phyloP scores from a whole-genome alignment of 2,888 invertebrate genomes.

The Leptinotarsa rubiginosa region DNA sequence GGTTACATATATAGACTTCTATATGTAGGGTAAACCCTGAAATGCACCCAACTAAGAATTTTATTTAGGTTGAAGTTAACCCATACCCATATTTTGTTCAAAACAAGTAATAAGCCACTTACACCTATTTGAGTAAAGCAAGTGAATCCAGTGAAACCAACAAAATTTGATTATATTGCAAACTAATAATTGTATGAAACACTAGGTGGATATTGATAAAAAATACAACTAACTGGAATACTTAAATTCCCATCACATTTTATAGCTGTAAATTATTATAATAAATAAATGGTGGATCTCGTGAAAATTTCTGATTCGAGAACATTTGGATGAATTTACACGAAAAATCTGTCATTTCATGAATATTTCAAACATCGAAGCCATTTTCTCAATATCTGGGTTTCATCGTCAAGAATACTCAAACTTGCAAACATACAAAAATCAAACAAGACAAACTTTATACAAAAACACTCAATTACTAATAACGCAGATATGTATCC shows the following conservation, averaged over 20 bases:
- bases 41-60: conserved; percentile 28
- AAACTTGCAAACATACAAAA: conserved; percentile 11
- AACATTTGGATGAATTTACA: background rate
- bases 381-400: background rate
- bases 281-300: conserved; percentile 14
- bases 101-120: conserved; percentile 7
- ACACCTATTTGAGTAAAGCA: background rate
- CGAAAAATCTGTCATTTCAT: background rate
- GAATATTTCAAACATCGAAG: background rate
- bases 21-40: conserved; percentile 38
- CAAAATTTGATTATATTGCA: background rate
- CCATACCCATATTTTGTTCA: background rate
- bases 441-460: conserved; percentile 14
- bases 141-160: background rate
- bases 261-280: conserved; percentile 14
- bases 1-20: conserved; percentile 43
- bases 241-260: conserved; percentile 16
- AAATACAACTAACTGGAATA: conserved; percentile 15
- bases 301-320: background rate
- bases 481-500: conserved; percentile 1
- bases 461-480: conserved; percentile 17
- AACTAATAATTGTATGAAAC: background rate
- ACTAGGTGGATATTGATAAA: conserved; percentile 7
- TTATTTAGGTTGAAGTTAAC: background rate
- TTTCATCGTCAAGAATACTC: background rate